These are phyloP conservation scores for Calidris pygmaea DNA, from an alignment of 2,113 vertebrate species.

Conservation along the genomic window DNA sequence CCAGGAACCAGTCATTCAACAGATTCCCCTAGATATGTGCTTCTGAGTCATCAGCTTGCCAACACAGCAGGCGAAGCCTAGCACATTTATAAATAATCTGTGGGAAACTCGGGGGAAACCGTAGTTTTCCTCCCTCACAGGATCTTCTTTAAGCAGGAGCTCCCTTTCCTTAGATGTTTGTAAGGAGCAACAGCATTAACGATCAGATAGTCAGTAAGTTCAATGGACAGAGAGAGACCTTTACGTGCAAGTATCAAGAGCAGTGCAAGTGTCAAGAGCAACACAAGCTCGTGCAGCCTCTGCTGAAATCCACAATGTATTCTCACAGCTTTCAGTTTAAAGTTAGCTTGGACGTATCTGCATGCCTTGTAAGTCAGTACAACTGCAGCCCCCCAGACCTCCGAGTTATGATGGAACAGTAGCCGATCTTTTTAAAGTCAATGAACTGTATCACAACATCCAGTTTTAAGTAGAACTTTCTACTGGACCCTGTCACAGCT, in stretches of 20 bases:
- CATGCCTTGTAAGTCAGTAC: background rate
- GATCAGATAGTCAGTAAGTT: background rate
- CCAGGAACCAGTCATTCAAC: background rate
- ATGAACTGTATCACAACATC: background rate
- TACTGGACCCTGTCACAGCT: background rate
- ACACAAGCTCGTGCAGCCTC: background rate
- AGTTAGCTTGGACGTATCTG: background rate
- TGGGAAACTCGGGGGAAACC: slow-evolving; percentile 13
- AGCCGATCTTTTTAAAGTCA: background rate
- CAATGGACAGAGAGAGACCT: background rate
- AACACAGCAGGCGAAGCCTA: slow-evolving; percentile 6
- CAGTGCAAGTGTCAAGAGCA: background rate
- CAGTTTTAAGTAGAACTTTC: background rate
- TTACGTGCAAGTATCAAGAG: background rate
- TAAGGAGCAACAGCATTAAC: background rate
- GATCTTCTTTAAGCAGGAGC: background rate
- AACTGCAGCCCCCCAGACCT: background rate
- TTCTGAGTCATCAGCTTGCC: slow-evolving; percentile 22
- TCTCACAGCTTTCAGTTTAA: background rate
- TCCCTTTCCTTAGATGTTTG: background rate
- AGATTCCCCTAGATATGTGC: background rate
- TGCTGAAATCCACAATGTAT: background rate
- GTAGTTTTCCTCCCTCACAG: background rate
- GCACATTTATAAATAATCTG: slow-evolving; percentile 45
- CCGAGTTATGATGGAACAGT: background rate